A percentile compares a stretch with the other conserved stretches of the same genome.
These are phyloP conservation scores for Thalpophila matura DNA, from an alignment of 2,888 invertebrate species.

Conservation along the genomic window DNA sequence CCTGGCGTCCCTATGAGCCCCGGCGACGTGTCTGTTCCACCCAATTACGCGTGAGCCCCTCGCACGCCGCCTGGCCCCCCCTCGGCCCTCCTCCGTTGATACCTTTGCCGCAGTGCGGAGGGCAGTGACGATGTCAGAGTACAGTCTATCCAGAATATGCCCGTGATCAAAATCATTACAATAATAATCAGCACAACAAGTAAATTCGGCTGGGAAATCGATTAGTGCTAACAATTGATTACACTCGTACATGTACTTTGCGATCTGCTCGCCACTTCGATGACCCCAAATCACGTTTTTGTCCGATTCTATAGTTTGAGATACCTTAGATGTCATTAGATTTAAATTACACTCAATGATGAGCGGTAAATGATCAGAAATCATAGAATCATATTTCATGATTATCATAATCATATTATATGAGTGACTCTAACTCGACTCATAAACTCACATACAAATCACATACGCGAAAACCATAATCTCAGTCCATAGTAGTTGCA, in stretches of 20 bases:
- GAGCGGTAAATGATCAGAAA: neutral
- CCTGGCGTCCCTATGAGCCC: too few relatives aligned
- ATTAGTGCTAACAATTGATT: too few relatives aligned
- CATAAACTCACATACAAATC: constrained; percentile 55
- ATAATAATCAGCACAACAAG: too few relatives aligned
- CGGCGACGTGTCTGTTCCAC: too few relatives aligned
- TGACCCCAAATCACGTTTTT: neutral
- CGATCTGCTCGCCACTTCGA: neutral
- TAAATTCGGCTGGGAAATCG: too few relatives aligned
- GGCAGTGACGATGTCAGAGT: too few relatives aligned
- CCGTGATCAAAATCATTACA: too few relatives aligned
- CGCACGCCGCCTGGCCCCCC: too few relatives aligned
- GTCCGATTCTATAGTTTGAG: too few relatives aligned
- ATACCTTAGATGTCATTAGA: neutral
- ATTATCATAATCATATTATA: too few relatives aligned
- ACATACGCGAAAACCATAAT: constrained; percentile 43
- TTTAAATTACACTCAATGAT: neutral
- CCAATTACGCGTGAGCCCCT: too few relatives aligned
- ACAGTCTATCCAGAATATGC: neutral
- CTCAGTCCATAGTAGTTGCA: constrained; percentile 46
- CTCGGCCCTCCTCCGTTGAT: neutral
- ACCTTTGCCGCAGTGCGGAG: neutral
- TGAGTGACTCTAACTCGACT: constrained; percentile 7
- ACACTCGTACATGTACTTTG: neutral
- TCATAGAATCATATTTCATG: neutral